A percentile compares a stretch with the other conserved stretches of the same genome.
Evolutionary conservation across 2,888 invertebrate genomes (phyloP).

Genomic region (Coremacera marginata): DNA sequence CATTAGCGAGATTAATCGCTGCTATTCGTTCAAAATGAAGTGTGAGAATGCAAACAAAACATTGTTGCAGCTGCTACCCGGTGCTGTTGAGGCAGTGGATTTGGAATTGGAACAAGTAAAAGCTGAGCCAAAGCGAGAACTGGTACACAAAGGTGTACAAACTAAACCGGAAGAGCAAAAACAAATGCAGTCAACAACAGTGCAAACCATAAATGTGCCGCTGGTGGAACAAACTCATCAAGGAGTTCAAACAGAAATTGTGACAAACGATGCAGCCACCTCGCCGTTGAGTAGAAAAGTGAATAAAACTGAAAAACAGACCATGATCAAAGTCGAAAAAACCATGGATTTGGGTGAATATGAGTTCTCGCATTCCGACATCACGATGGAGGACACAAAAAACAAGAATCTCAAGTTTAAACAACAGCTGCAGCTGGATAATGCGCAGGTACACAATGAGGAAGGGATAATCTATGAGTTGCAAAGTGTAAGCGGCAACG

Average conservation of each 20-base stretch:
- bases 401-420: not conserved
- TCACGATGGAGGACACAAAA: not conserved
- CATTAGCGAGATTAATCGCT: conserved; percentile 67
- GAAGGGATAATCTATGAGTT: conserved; percentile 28
- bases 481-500: conserved; percentile 23
- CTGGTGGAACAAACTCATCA: conserved; percentile 2
- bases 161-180: conserved; percentile 3
- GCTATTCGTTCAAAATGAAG: conserved; percentile 67
- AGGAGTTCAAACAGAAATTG: conserved; percentile 12
- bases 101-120: conserved; percentile 35
- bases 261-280: not conserved
- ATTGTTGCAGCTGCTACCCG: conserved; percentile 61
- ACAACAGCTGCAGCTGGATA: not conserved
- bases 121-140: conserved; percentile 46
- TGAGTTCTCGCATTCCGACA: not conserved
- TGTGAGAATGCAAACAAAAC: conserved; percentile 67
- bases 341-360: not conserved
- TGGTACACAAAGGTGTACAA: conserved; percentile 30
- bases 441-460: conserved; percentile 6
- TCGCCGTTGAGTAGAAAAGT: not conserved
- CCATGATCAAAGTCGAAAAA: not conserved
- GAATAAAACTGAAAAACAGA: not conserved
- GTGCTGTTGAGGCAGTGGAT: conserved; percentile 51
- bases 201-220: not conserved
- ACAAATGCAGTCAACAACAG: not conserved